Conservation (phyloP, 1,140 invertebrate species). For the Drosophila lini region DNA sequence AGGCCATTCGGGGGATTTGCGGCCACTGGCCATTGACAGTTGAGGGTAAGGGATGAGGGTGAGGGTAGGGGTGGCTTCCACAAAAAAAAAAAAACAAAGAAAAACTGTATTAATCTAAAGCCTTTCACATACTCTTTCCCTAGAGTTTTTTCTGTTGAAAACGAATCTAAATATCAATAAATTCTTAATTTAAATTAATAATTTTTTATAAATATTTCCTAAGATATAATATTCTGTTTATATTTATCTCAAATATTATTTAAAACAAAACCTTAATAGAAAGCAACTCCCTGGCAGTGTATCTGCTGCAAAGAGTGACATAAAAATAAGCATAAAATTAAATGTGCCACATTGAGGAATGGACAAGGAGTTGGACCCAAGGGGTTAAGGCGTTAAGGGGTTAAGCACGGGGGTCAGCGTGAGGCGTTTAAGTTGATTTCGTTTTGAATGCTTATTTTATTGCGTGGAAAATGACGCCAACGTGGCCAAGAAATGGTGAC, state of each 20-base stretch:
- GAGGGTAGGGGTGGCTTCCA: background rate
- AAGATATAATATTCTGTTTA: background rate
- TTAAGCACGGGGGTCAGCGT: constrained; percentile 21
- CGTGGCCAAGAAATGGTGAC: constrained; percentile 80
- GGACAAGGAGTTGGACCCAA: constrained; percentile 37
- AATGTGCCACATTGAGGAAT: constrained; percentile 80
- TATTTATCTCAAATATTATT: background rate
- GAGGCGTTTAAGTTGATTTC: constrained; percentile 82
- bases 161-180: too few species aligned
- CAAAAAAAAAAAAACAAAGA: constrained; percentile 18
- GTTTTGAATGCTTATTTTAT: constrained; percentile 84
- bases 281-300: constrained; percentile 3
- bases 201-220: too few species aligned
- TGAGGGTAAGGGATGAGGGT: background rate
- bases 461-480: constrained; percentile 84
- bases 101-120: background rate
- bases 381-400: constrained; percentile 24
- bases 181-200: background rate
- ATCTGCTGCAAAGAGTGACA: constrained; percentile 48
- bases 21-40: constrained; percentile 67
- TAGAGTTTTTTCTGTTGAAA: too few species aligned
- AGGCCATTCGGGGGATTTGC: constrained; percentile 59
- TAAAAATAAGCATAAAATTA: constrained; percentile 83
- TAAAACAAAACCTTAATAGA: background rate
- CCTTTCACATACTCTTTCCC: too few species aligned